phyloP scores from a whole-genome alignment of 2,888 invertebrate genomes.

The Tetanocera ferruginea region DNA sequence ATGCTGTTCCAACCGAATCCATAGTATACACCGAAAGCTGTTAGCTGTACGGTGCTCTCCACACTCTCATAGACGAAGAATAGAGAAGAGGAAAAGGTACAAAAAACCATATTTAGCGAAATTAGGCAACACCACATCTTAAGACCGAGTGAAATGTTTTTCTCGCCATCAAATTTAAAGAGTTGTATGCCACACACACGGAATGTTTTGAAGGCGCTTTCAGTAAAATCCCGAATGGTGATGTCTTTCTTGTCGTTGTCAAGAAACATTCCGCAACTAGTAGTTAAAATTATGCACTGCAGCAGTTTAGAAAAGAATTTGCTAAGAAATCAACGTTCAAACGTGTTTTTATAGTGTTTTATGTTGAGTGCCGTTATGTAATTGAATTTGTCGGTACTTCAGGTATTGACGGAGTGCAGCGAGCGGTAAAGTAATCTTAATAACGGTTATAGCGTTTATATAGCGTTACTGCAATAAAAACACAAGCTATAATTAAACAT shows the following conservation, averaged over 20 bases:
- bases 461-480: too few species aligned
- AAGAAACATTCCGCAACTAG: background rate
- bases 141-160: background rate
- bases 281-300: background rate
- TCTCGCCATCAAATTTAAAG: background rate
- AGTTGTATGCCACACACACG: background rate
- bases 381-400: too few species aligned
- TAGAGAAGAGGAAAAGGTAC: background rate
- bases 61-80: constrained; percentile 10
- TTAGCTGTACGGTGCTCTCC: constrained; percentile 31
- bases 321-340: too few species aligned
- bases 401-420: too few species aligned
- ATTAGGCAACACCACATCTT: background rate
- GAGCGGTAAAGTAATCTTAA: too few species aligned
- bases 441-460: too few species aligned
- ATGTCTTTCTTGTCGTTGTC: background rate
- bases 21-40: constrained; percentile 34
- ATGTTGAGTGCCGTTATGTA: too few species aligned
- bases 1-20: constrained; percentile 37
- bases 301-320: background rate
- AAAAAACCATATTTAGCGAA: background rate
- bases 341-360: background rate
- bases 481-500: too few species aligned
- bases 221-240: background rate
- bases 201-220: background rate